Evolutionary conservation across 2,113 vertebrate species (phyloP).

Genomic region (Amblyopsis rosae): DNA sequence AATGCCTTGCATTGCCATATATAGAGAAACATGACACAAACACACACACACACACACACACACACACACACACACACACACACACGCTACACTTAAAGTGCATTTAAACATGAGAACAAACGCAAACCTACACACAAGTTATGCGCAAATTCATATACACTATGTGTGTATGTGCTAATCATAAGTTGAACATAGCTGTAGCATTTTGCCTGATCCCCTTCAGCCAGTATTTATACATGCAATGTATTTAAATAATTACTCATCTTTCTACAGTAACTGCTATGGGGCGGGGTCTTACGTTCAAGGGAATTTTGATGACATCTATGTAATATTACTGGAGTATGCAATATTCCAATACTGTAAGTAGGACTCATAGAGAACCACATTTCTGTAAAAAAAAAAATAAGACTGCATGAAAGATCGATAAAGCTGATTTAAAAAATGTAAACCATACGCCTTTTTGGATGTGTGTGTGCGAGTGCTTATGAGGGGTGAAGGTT

Average conservation of each 20-base stretch:
- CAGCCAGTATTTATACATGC: conserved; percentile 72
- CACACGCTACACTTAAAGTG: conserved; percentile 1
- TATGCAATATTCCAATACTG: conserved; percentile 56
- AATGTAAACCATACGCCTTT: conserved; percentile 48
- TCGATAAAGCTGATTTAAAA: conserved; percentile 68
- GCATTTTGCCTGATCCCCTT: conserved; percentile 76
- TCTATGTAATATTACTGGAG: conserved; percentile 62
- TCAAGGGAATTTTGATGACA: conserved; percentile 62
- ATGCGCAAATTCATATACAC: conserved; percentile 45
- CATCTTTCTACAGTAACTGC: conserved; percentile 69
- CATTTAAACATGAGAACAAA: conserved; percentile 32
- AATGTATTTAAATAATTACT: conserved; percentile 74
- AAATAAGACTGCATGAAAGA: conserved; percentile 72
- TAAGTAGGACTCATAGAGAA: conserved; percentile 71
- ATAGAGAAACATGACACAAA: conserved; percentile 42
- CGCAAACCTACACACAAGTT: conserved; percentile 30
- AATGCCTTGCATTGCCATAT: conserved; percentile 50
- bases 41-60: conserved; percentile 25
- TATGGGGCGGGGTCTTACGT: conserved; percentile 55
- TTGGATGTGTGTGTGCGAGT: conserved; percentile 21
- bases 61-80: conserved; percentile 27
- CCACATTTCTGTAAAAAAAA: conserved; percentile 65
- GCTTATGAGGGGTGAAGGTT: conserved; percentile 25
- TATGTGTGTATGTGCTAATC: conserved; percentile 53
- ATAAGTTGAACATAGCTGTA: conserved; percentile 68